Conservation (phyloP, 2,113 vertebrate species). For the Pycnonotus jocosus region DNA sequence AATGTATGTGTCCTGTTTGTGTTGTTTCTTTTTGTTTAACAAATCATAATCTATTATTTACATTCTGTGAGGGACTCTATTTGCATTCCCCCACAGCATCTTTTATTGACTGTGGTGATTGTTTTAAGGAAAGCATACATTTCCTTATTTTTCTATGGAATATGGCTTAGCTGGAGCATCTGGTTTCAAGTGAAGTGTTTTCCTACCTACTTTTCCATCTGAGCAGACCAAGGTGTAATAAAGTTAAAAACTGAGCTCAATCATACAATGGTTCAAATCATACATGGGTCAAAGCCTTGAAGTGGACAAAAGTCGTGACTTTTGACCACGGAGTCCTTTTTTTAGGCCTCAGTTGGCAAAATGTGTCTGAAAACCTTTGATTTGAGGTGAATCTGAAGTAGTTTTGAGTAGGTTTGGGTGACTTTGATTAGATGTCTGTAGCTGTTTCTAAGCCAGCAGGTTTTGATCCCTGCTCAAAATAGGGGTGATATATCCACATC, state of each 20-base stretch:
- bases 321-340: background rate
- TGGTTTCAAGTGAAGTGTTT: slow-evolving; percentile 31
- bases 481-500: background rate
- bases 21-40: background rate
- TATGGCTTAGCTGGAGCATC: slow-evolving; percentile 14
- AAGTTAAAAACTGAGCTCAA: background rate
- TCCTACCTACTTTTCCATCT: slow-evolving; percentile 38
- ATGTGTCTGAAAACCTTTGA: background rate
- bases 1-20: background rate
- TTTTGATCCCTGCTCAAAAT: background rate
- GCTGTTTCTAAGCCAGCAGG: background rate
- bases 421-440: background rate
- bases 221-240: background rate
- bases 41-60: slow-evolving; percentile 25
- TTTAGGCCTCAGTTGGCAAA: background rate
- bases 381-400: background rate
- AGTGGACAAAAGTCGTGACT: background rate
- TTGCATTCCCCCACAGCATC: background rate
- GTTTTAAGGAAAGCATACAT: background rate
- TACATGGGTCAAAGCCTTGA: background rate
- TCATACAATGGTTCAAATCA: background rate
- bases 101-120: slow-evolving; percentile 20
- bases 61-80: background rate
- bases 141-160: slow-evolving; percentile 7
- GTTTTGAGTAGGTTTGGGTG: background rate